Base-by-base conservation (phyloP, 2,797 vertebrate species). In the Xenentodon cancila region DNA sequence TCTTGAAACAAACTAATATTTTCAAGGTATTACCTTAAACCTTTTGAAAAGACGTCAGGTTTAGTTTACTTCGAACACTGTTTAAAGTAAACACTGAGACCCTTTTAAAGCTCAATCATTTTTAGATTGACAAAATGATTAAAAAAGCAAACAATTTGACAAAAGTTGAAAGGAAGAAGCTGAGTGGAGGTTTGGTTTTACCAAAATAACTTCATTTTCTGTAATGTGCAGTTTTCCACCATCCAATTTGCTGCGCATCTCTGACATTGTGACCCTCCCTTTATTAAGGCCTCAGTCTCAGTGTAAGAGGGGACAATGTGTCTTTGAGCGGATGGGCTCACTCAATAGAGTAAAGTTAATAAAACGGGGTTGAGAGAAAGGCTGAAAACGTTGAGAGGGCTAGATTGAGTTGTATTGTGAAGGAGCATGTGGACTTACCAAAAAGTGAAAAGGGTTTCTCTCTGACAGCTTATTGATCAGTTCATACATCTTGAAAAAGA, bases 391-490 rank as follows among this genome's bases (percentile, higher is more conserved):
- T 80, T 59, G 27, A 52, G 43, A 51, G 71, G 73, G 75, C 27
- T 71, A 77, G 80, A 84, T 65, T 79, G 81, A 89, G 81, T 58
- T 73, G 75, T 75, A 77, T 81, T 77, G 71, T 77, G 73, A 56
- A 54, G 74, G 55, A 63, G 82, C 49, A 27, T 67, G 76, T 58
- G 66, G 71, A 82, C 60, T 59, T 69, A 44, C 56, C 55, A 65
- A 77, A 68, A 81, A 80, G 73, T 69, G 68, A 85, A 87, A 82
- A 71, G 75, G 37, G 59, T 86, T 84, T 85, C 64, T 73, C 64
- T 79, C 68, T 84, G 81, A 84, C 88, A 80, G 80, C 45, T 81
- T 87, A 91, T 90, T 86, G 86, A 91, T 89, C 57, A 78, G 17
- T 46, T 89, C 68, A 79, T 78, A 83, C 77, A 75, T 83, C 79